Evolutionary conservation across 2,888 invertebrate genomes (phyloP), one percentile per base, ranked within the genome.

Genomic region (Listrodromus nycthemerus): DNA sequence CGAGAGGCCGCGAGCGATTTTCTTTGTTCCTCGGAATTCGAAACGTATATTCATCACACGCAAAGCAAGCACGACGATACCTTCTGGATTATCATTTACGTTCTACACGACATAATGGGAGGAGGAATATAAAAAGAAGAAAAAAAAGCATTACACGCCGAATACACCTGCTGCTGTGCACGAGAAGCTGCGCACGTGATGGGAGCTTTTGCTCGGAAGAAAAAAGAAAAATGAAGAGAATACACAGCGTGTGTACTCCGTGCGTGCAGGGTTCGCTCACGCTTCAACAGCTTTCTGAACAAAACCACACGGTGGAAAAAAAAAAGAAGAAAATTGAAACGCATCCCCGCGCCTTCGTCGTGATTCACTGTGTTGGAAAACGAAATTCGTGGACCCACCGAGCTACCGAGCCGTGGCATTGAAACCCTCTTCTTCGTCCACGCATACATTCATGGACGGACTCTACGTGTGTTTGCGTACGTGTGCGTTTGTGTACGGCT

Each of bases 341-440:
- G 69, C 58, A 81, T 70, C 80, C 75, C 76, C 70, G 78, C 75
- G 66, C 66, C 50, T 41, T 78, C 73, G 74, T 73, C 65, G 52
- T 58, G 79, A 70, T 69, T 75, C 69, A 67, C 66, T 41, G 52
- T 50, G 80, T 63, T 45, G 58, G 76, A 67, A 81, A 84, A 85
- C 82, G 52, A 85, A 86, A 82, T 80, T 76, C 79, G 85, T 85
- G 87, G 83, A 82, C 78, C 78, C 80, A 80, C 80, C 76, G 81
- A 74, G 41, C 82, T 80, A 86, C 75, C 75, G 73, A 86, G 84
- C 84, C 85, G 77, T 87, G 84, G 86, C 87, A 87, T 87, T 86
- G 85, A 87, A 86, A 82, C 83, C 80, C 81, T 79, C 73, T 45
- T 69, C 69, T 55, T 27, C 27, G 24, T 24, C 10, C 13, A 16